Evolutionary conservation across 2,888 invertebrate species (phyloP), one percentile per base, ranked within the genome.

Genomic region (Lasioglossum villosulum): DNA sequence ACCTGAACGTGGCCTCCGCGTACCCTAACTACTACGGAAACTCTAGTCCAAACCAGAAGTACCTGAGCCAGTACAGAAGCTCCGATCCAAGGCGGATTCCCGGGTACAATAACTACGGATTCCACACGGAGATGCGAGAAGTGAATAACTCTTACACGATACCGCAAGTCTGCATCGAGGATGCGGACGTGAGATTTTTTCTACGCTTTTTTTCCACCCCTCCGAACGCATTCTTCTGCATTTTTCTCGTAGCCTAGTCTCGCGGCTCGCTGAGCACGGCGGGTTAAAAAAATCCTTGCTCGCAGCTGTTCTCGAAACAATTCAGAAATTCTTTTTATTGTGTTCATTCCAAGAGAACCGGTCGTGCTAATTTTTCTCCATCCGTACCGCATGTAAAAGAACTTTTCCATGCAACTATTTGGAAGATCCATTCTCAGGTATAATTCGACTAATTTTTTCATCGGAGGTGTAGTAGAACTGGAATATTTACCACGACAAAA

Each of bases 41-140:
- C 76, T 89, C 93, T 5, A 94, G 92, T 52, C 92, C 93, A 4
- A 88, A 87, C 84, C 84, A 90, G 66, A 92, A 90, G 82, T 88
- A 90, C 71, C 73, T 88, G n/a, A 73, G 63, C 16, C 86, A 78
- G 12, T 71, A 27, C 30, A 85, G 80, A 71, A 79, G 78, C 75
- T 77, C 88, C 5, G 92, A 94, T 82, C 88, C 91, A 2, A 82
- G 88, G 19, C 89, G 91, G 75, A 88, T 87, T 1, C 90, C 92
- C 0, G 92, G 91, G 74, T 94, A 94, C 89, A 93, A 90, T 83
- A 95, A 95, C 91, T 94, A 94, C 76, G 94, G 92, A 48, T 95
- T 93, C 80, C 91, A 92, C 72, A 85, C 94, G 71, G 95, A 95
- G 82, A 94, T 94, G 93, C 92, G 92, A 82, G 94, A 94, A 87